These are phyloP conservation scores for Drepanosiphum platanoidis DNA, from an alignment of 2,888 invertebrate genomes.

Conservation along the genomic window DNA sequence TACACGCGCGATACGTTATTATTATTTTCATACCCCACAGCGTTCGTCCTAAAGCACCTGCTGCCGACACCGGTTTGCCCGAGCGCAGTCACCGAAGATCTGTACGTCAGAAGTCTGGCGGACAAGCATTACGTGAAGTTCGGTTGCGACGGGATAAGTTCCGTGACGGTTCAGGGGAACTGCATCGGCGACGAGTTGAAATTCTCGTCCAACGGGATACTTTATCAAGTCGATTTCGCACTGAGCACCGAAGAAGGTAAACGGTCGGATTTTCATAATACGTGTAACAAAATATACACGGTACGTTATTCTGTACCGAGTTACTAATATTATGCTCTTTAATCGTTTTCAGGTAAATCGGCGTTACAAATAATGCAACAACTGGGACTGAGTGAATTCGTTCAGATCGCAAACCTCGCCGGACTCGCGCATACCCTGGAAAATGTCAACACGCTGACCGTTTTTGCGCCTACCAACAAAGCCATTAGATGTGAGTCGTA, in stretches of 20 bases:
- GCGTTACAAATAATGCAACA: slow-evolving; percentile 68
- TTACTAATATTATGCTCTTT: too few relatives aligned
- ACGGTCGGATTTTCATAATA: not conserved
- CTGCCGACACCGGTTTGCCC: slow-evolving; percentile 69
- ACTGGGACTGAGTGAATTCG: slow-evolving; percentile 67
- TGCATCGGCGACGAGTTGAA: slow-evolving; percentile 67
- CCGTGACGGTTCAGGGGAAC: slow-evolving; percentile 67
- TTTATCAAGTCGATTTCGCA: slow-evolving; percentile 69
- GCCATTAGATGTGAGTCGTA: slow-evolving; percentile 68
- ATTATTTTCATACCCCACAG: slow-evolving; percentile 65
- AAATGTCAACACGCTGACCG: slow-evolving; percentile 68
- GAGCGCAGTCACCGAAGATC: slow-evolving; percentile 68
- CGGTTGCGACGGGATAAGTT: slow-evolving; percentile 68
- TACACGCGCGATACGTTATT: too few relatives aligned
- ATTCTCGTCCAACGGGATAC: slow-evolving; percentile 69
- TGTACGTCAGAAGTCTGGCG: slow-evolving; percentile 67
- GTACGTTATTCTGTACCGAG: too few relatives aligned
- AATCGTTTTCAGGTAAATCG: slow-evolving; percentile 67
- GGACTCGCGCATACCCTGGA: slow-evolving; percentile 68
- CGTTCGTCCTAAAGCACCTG: slow-evolving; percentile 69
- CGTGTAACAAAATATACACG: too few relatives aligned
- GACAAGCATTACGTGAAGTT: slow-evolving; percentile 67
- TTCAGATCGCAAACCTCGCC: slow-evolving; percentile 67
- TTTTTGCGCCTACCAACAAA: slow-evolving; percentile 69
- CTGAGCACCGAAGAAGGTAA: slow-evolving; percentile 69